A percentile compares a stretch with the other conserved stretches of the same genome.
These are phyloP conservation scores for Pachyseris speciosa DNA, from an alignment of 64 coral and sea anemone genomes.

Conservation along the genomic window DNA sequence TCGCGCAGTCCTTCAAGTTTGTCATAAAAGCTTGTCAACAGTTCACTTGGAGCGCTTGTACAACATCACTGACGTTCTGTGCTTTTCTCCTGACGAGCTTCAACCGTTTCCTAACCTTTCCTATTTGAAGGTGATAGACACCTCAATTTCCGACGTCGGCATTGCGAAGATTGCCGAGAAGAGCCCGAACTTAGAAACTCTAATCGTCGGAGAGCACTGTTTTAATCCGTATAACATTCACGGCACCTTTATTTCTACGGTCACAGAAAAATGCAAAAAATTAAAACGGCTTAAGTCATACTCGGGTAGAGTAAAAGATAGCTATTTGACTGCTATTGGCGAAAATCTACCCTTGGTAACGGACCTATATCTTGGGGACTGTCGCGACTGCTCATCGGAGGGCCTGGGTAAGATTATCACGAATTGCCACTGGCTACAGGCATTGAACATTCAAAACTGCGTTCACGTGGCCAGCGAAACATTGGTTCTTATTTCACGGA, in stretches of 20 bases:
- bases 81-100: constrained; percentile 25
- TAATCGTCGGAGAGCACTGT: constrained; percentile 67
- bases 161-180: constrained; percentile 63
- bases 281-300: constrained; percentile 66
- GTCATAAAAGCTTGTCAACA: constrained; percentile 14
- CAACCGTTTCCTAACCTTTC: constrained; percentile 43
- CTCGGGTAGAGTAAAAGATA: constrained; percentile 79
- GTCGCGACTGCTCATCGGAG: constrained; percentile 54
- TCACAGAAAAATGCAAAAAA: constrained; percentile 64
- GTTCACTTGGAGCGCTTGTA: constrained; percentile 74
- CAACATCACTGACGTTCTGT: constrained; percentile 55
- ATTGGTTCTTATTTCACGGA: constrained; percentile 44
- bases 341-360: constrained; percentile 60
- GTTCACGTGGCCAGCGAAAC: constrained; percentile 43
- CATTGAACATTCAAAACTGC: constrained; percentile 70
- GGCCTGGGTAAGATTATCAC: constrained; percentile 52
- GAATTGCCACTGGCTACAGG: constrained; percentile 63
- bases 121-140: constrained; percentile 68
- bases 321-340: constrained; percentile 55
- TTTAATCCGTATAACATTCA: constrained; percentile 76
- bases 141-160: constrained; percentile 72
- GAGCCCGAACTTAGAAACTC: constrained; percentile 62
- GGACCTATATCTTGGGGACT: constrained; percentile 73
- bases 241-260: constrained; percentile 53
- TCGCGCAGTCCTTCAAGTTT: constrained; percentile 54